Base-by-base conservation (phyloP, 2,797 vertebrate genomes). In the Corythornis leucogaster region DNA sequence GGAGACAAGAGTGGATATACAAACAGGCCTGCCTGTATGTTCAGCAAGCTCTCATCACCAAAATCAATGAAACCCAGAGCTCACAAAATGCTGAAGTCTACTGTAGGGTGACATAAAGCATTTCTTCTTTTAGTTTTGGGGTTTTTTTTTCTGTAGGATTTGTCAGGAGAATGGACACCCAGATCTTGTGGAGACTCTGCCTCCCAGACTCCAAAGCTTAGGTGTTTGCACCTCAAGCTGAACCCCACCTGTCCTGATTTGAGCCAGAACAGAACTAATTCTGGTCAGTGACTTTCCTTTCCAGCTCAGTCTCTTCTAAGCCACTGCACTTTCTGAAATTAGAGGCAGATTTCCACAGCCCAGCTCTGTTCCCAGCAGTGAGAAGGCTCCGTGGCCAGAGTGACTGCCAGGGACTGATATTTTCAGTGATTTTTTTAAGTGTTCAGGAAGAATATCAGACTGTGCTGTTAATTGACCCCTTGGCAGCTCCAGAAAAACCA, bases 11-110 rank as follows among this genome's bases (percentile, higher is more conserved):
- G 6, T 13, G 19, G 42, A 22, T 48, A 30, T 26, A 6, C 18
- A 35, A 57, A 57, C 28, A 57, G 21, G 5, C 5, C 12, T 0
- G 0, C 5, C 2, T 1, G 3, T 30, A 17, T 16, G 28, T 14
- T 67, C 19, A 6, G 26, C 45, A 30, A 48, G 11, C 3, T 74
- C n/a, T 74, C 31, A 33, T 15, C 22, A n/a, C 38, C 57, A 28
- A 2, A 59, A 43, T 26, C 45, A 77, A 0, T 14, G 28, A 79
- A 45, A 26, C 5, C 18, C n/a, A 46, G 54, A 50, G 20, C 22
- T 75, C 28, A 45, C 5, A 22, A 45, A 82, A 77, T 35, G 22
- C 17, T 63, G 6, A 16, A 43, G 9, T 53, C 55, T 66, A 2
- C 24, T 63, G 16, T 30, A n/a, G 50, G n/a, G 31, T 45, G 42